Base-by-base conservation (phyloP, 2,888 invertebrate species). In the Chironomus riparius region DNA sequence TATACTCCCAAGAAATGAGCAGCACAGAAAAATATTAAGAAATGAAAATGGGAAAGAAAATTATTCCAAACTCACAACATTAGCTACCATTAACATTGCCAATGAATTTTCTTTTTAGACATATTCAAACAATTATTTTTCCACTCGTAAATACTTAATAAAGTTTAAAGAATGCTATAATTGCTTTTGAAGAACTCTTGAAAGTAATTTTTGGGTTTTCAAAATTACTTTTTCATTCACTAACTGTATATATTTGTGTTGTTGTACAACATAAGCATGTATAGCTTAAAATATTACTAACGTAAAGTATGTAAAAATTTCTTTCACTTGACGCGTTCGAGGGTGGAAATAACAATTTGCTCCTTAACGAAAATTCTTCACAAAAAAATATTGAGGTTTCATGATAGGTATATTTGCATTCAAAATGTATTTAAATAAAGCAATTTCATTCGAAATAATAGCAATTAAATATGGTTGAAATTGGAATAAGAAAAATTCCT, bases 91-190 rank as follows among this genome's bases (percentile, higher is more conserved):
- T 72, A 72, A 61, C 71, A 38, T 50, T 47, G 50, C 22, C 70
- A 50, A 47, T 70, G 21, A 56, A 28, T 68, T 47, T 50, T 28
- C 47, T 72, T 70, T 18, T 22, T 24, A 65, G 65, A 24, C 72
- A 62, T 72, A 38, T 28, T 21, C 62, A 72, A 72, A 72, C 72
- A 72, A 72, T 65, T 65, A 65, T 62, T 72, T 24, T 72, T 61
- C 21, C 72, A n/a, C 61, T 38, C n/a, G 22, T 72, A 50, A 72
- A 72, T 72, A 72, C 72, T 72, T 72, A 72, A 72, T 72, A 72
- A 72, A 72, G 72, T 47, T 28, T 38, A 48, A 72, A 72, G 72
- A 72, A 72, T 72, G 61, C 50, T 18, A 62, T 72, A 72, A 72
- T 72, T 72, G 72, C 72, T 72, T 72, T 72, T 72, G 38, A 72